Evolutionary conservation across 2,888 invertebrate genomes (phyloP), one percentile per base, ranked within the genome.

Genomic region (Pyrrhia umbra): DNA sequence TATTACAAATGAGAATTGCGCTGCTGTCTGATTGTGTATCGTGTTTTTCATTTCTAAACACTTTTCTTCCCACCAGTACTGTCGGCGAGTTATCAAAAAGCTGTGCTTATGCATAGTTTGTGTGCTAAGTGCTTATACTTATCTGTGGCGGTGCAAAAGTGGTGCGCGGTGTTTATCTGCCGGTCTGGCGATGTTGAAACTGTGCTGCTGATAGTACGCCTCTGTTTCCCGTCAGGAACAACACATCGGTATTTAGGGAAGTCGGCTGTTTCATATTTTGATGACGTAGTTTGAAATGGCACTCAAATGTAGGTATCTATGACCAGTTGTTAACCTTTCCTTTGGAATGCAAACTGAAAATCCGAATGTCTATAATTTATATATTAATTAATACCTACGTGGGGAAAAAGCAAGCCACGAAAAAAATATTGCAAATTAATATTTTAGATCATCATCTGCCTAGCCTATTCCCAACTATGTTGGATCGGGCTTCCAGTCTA

Each of bases 41-140:
- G 13, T n/a, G n/a, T 34, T 34, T 34, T 2, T 1, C 0, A 46
- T 59, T 47, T 46, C 9, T 6, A 6, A 75, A 25, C 75, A 71
- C 77, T 84, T 80, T 71, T 68, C 34, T 0, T 0, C 13, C 0
- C 56, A 51, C 13, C 58, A 15, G 67, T 87, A 67, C 77, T 45
- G 62, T 76, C 80, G 81, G 82, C 84, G 78, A 83, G 82, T 85
- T 86, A 90, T 88, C 88, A 87, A 87, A 88, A 87, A 87, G 85
- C 85, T 76, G 81, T 82, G 70, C 82, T 85, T 83, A 82, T 80
- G 82, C 81, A 82, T 85, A 86, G 84, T 86, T 84, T 81, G 85
- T 86, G 84, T 87, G 88, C 84, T 84, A 83, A 86, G 84, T 85
- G 86, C 75, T 81, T 77, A 80, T 75, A 77, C 79, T 83, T 84